A percentile compares a stretch with the other conserved stretches of the same genome.
These are phyloP conservation scores for Platynereis dumerilii DNA, from an alignment of 2,888 invertebrate genomes.

Conservation along the genomic window DNA sequence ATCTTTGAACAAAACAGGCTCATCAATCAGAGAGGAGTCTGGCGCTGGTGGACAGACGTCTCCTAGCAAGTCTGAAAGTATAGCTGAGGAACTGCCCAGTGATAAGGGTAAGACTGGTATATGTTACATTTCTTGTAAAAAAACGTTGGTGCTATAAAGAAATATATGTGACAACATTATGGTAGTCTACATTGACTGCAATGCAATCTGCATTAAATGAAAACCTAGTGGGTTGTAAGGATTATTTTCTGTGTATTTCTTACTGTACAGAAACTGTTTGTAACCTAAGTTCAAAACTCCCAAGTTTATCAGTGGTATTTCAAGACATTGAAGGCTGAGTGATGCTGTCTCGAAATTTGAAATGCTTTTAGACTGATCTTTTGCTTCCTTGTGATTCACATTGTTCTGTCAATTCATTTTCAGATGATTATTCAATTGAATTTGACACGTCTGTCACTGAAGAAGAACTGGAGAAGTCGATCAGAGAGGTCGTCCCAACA, in stretches of 20 bases:
- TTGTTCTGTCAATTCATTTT: background rate
- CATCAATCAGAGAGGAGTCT: slow-evolving; percentile 40
- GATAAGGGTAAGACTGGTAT: slow-evolving; percentile 23
- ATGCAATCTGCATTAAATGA: background rate
- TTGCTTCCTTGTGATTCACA: too few species aligned
- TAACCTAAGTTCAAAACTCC: too few species aligned
- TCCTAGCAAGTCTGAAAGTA: slow-evolving; percentile 28
- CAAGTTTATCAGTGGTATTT: too few species aligned
- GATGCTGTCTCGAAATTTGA: too few species aligned
- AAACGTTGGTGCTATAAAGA: too few species aligned
- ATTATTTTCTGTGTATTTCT: too few species aligned
- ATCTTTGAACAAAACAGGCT: slow-evolving; percentile 29
- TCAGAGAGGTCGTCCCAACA: slow-evolving; percentile 55
- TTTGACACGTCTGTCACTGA: slow-evolving; percentile 58
- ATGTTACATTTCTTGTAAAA: background rate
- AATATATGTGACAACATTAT: background rate
- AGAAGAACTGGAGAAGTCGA: slow-evolving; percentile 55
- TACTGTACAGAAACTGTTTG: too few species aligned
- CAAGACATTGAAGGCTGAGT: too few species aligned
- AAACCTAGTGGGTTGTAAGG: too few species aligned
- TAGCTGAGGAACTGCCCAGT: slow-evolving; percentile 26
- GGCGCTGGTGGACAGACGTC: slow-evolving; percentile 7
- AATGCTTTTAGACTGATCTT: too few species aligned
- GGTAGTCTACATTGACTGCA: background rate
- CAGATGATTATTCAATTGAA: slow-evolving; percentile 33